Conservation (phyloP, 2,888 invertebrate species). For the Plusia festucae region DNA sequence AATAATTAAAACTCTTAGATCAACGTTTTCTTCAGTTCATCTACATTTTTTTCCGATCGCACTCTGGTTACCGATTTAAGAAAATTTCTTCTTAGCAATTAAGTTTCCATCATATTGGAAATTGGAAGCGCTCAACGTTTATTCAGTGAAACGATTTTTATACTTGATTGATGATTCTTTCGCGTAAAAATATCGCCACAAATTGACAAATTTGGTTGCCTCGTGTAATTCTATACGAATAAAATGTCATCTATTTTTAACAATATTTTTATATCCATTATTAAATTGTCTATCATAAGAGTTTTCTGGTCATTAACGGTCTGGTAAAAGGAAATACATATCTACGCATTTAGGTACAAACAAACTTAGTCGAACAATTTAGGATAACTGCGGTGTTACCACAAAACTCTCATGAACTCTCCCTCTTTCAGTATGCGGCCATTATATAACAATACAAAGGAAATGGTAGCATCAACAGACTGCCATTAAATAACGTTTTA, state of each 20-base stretch:
- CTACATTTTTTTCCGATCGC: not conserved
- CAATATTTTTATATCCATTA: not conserved
- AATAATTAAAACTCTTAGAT: constrained; percentile 21
- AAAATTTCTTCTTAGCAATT: constrained; percentile 53
- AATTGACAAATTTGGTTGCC: constrained; percentile 60
- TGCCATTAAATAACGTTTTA: too few relatives aligned
- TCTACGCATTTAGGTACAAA: not conserved
- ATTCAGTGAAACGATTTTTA: constrained; percentile 65
- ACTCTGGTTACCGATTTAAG: not conserved
- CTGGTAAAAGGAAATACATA: too few relatives aligned
- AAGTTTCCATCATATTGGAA: constrained; percentile 60
- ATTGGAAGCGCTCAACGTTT: constrained; percentile 54
- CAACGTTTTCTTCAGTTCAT: constrained; percentile 6
- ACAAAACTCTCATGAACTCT: not conserved
- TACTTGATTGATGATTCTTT: constrained; percentile 70
- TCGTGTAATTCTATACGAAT: constrained; percentile 36
- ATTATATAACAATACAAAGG: too few relatives aligned
- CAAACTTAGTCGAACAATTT: too few relatives aligned
- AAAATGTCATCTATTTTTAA: constrained; percentile 24
- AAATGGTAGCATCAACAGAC: too few relatives aligned
- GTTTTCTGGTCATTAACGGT: not conserved
- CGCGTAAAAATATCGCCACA: constrained; percentile 55
- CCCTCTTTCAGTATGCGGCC: not conserved
- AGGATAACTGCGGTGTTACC: not conserved
- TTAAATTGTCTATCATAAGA: not conserved